A percentile compares a stretch with the other conserved stretches of the same genome.
Conservation (phyloP, 30 jellyfish, hydroid and myxozoan species). For the Cassiopea andromeda region DNA sequence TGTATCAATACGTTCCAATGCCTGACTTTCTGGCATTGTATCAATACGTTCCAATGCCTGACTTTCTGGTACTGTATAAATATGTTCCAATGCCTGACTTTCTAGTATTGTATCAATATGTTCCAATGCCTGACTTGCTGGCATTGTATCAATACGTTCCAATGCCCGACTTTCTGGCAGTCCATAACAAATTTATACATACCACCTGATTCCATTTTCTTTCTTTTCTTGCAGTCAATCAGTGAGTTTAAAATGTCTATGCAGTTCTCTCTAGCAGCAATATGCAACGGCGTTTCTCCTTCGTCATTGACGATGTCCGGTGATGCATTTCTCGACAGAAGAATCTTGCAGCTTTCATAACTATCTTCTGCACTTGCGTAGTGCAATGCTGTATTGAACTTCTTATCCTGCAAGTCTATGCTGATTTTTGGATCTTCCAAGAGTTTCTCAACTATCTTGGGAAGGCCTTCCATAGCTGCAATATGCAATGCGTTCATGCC, state of each 20-base stretch:
- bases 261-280: slow-evolving; percentile 24
- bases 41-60: no score
- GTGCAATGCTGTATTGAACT: slow-evolving; percentile 42
- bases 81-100: no score
- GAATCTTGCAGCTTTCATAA: slow-evolving; percentile 13
- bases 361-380: slow-evolving; percentile 17
- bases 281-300: slow-evolving; percentile 45
- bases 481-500: slow-evolving; percentile 50
- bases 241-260: slow-evolving; percentile 5
- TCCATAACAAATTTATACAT: not conserved
- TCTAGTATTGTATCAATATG: no score
- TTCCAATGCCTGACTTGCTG: no score
- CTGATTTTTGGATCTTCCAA: slow-evolving; percentile 10
- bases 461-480: slow-evolving; percentile 29
- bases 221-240: not conserved
- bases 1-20: no score
- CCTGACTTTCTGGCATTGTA: no score
- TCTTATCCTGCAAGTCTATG: slow-evolving; percentile 25
- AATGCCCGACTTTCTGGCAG: not conserved
- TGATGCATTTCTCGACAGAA: slow-evolving; percentile 28
- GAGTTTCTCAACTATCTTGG: slow-evolving; percentile 5
- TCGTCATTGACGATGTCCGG: slow-evolving; percentile 23
- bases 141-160: no score
- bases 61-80: no score
- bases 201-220: slow-evolving; percentile 4